phyloP scores from a whole-genome alignment of 1,140 invertebrate genomes.

The Dryas iulia region DNA sequence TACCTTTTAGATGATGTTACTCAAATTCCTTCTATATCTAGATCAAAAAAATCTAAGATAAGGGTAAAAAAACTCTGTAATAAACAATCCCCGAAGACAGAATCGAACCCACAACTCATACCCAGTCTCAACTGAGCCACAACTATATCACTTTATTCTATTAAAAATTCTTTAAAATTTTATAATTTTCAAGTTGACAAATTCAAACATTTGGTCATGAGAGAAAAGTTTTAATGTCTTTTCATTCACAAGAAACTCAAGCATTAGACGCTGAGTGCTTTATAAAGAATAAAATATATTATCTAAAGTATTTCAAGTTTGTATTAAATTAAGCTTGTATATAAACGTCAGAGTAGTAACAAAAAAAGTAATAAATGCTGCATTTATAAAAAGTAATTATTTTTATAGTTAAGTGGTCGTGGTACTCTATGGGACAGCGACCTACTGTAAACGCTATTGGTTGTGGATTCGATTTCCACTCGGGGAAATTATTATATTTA shows the following conservation, averaged over 20 bases:
- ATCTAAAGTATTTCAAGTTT: background rate
- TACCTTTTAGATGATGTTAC: no score
- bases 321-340: background rate
- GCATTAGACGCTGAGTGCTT: conserved; percentile 20
- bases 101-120: background rate
- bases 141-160: background rate
- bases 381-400: no score
- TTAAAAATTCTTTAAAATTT: background rate
- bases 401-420: no score
- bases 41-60: no score
- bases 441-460: no score
- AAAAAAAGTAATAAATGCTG: background rate
- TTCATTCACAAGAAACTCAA: conserved; percentile 16
- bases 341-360: background rate
- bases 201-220: conserved; percentile 1
- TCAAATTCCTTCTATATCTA: no score
- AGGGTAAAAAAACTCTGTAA: no score
- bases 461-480: no score
- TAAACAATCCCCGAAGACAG: rapidly evolving
- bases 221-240: conserved; percentile 16
- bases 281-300: conserved; percentile 13
- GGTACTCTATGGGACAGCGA: no score
- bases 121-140: background rate
- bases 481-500: no score
- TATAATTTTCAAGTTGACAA: background rate